Evolutionary conservation across 1,140 invertebrate genomes (phyloP).

Genomic region (Brachionus rotundiformis): DNA sequence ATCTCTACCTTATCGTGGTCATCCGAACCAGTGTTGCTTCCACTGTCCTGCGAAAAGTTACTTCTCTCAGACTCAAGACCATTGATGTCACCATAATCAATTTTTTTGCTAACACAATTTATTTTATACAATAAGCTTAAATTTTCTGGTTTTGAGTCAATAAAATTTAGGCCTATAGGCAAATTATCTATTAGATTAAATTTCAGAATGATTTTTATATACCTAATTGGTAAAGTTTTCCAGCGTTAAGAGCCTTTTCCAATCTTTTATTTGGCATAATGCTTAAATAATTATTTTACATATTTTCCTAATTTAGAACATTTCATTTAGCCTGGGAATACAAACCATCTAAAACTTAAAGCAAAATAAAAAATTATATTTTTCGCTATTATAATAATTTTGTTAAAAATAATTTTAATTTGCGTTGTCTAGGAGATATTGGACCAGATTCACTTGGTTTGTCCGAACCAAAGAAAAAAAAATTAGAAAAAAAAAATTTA

Average conservation of each 20-base stretch:
- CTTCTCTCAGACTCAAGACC: neutral
- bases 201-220: neutral
- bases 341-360: neutral
- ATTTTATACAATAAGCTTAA: constrained; percentile 26
- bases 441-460: neutral
- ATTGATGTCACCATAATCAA: neutral
- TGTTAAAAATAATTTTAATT: neutral
- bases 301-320: neutral
- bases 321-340: neutral
- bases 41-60: neutral
- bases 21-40: neutral
- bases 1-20: constrained; percentile 38
- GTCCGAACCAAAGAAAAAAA: neutral
- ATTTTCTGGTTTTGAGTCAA: constrained; percentile 8
- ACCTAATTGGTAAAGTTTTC: constrained; percentile 29
- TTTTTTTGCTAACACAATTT: neutral
- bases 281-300: neutral
- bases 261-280: constrained; percentile 28
- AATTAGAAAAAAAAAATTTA: neutral
- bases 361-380: neutral
- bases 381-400: neutral
- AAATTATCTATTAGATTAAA: neutral
- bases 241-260: constrained; percentile 17
- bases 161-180: neutral
- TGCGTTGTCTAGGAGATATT: neutral